Conservation (phyloP, 2,888 invertebrate species). For the Drosophila suboccidentalis region DNA sequence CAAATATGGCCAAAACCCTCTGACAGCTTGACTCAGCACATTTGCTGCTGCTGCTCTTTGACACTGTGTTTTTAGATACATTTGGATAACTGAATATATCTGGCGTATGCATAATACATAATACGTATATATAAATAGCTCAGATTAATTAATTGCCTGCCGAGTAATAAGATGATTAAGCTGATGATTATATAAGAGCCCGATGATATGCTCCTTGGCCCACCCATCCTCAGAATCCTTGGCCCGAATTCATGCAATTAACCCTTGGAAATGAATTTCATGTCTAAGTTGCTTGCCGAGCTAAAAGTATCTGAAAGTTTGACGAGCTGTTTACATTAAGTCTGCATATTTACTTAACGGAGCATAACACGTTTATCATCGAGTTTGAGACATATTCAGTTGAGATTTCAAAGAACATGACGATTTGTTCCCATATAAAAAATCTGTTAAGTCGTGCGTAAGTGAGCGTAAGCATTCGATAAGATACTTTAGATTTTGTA, state of each 20-base stretch:
- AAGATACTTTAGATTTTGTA: background rate
- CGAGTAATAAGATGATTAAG: slow-evolving; percentile 75
- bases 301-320: slow-evolving; percentile 65
- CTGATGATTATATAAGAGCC: slow-evolving; percentile 29
- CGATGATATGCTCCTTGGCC: slow-evolving; percentile 21
- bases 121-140: slow-evolving; percentile 61
- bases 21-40: slow-evolving; percentile 75
- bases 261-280: slow-evolving; percentile 63
- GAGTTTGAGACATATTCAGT: slow-evolving; percentile 1
- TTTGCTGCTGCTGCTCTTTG: slow-evolving; percentile 41
- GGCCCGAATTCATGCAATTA: slow-evolving; percentile 63
- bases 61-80: slow-evolving; percentile 46
- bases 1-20: slow-evolving; percentile 74
- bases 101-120: slow-evolving; percentile 43
- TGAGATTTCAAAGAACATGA: background rate
- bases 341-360: slow-evolving; percentile 19
- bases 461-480: background rate
- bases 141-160: slow-evolving; percentile 77
- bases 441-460: background rate
- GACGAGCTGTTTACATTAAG: slow-evolving; percentile 56
- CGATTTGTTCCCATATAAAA: background rate
- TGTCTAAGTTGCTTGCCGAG: slow-evolving; percentile 56
- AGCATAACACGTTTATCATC: slow-evolving; percentile 25
- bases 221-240: slow-evolving; percentile 14
- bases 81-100: slow-evolving; percentile 55